Evolutionary conservation across 2,113 vertebrate genomes (phyloP).

Genomic region (Pleuronectes platessa): DNA sequence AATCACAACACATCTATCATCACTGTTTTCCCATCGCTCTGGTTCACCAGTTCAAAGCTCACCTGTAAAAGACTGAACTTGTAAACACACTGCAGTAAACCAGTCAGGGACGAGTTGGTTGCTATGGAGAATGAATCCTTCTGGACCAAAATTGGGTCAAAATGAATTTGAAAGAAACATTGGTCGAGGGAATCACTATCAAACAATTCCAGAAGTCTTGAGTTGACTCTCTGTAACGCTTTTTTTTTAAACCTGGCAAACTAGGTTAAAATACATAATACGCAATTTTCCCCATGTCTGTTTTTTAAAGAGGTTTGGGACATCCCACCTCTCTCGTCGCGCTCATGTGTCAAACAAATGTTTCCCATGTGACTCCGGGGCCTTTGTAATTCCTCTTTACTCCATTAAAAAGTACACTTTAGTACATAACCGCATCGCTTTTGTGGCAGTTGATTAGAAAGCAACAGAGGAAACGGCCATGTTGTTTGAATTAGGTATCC

Average conservation of each 20-base stretch:
- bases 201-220: conserved; percentile 15
- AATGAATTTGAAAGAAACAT: conserved; percentile 19
- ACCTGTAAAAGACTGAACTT: neutral
- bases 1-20: conserved; percentile 17
- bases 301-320: conserved; percentile 12
- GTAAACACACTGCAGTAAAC: conserved; percentile 8
- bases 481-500: conserved; percentile 77
- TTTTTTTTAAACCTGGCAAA: no score
- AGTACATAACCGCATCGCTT: conserved; percentile 79
- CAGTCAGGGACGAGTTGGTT: neutral
- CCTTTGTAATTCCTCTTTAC: conserved; percentile 72
- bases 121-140: conserved; percentile 16
- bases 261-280: conserved; percentile 8
- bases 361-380: conserved; percentile 50
- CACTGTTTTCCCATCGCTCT: neutral
- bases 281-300: conserved; percentile 3
- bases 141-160: neutral
- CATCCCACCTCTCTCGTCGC: conserved; percentile 43
- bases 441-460: conserved; percentile 80
- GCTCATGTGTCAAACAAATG: conserved; percentile 78
- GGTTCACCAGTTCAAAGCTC: neutral
- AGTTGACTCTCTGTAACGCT: neutral
- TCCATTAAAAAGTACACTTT: conserved; percentile 81
- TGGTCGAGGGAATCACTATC: neutral
- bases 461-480: conserved; percentile 71